Percentiles rank a stretch among this genome's conserved stretches.
Conservation (phyloP, 2,888 invertebrate species). For the Erpobdella octoculata region DNA sequence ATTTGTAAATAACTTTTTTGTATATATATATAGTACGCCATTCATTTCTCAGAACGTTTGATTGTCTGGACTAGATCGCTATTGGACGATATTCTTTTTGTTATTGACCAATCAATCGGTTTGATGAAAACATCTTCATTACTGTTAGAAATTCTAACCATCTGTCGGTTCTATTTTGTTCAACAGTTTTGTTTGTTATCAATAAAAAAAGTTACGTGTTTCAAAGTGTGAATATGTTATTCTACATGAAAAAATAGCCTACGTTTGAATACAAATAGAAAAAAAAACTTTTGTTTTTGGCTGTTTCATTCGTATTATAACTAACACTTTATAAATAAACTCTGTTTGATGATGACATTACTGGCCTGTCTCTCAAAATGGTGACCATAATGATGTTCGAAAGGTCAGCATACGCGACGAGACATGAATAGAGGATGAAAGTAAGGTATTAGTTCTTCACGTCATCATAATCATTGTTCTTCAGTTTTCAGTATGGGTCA, state of each 20-base stretch:
- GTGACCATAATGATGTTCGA: neutral
- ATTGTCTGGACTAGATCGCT: no score
- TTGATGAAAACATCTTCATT: conserved; percentile 12
- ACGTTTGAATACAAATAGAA: no score
- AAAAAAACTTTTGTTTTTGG: no score
- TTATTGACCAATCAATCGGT: conserved; percentile 8
- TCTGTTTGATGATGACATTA: neutral
- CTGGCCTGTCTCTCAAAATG: no score
- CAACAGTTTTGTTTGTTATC: neutral
- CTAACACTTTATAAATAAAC: no score
- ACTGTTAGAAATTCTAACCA: neutral
- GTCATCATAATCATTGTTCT: neutral
- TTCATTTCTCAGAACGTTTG: neutral
- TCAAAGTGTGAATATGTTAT: no score
- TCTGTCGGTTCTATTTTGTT: conserved; percentile 5
- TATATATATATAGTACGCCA: neutral
- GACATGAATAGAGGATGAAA: conserved; percentile 9
- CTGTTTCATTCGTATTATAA: no score
- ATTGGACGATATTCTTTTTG: conserved; percentile 3
- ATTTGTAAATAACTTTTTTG: neutral
- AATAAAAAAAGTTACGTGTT: no score
- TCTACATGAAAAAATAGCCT: no score
- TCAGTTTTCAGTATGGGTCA: neutral
- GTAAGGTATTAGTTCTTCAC: neutral
- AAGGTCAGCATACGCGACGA: conserved; percentile 3